phyloP scores from a whole-genome alignment of 1,140 invertebrate species.

The Euschistus heros region DNA sequence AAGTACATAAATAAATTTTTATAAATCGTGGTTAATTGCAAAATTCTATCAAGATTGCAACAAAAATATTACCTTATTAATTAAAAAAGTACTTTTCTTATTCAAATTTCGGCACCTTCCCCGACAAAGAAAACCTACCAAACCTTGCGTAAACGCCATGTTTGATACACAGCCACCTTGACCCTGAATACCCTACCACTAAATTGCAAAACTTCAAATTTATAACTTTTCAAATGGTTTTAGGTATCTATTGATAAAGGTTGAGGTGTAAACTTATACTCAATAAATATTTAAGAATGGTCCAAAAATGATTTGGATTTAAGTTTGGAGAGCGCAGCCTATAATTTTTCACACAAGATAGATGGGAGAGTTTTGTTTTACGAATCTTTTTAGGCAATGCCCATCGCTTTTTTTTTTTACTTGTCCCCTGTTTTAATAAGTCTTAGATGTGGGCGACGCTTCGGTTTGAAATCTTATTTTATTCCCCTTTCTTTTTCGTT shows the following conservation, averaged over 20 bases:
- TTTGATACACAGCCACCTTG: conserved; percentile 14
- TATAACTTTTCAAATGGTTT: not conserved
- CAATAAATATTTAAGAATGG: not conserved
- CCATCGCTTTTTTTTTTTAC: conserved; percentile 12
- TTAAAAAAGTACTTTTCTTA: too few species aligned
- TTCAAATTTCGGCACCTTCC: too few species aligned
- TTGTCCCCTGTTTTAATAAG: conserved; percentile 15
- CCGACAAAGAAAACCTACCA: too few species aligned
- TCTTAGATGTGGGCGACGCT: conserved; percentile 17
- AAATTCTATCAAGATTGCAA: too few species aligned
- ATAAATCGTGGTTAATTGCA: too few species aligned
- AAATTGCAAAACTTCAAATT: conserved; percentile 9
- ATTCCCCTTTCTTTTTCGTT: not conserved
- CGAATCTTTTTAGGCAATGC: conserved; percentile 16
- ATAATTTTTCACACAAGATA: conserved; percentile 12
- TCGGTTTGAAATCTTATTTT: not conserved
- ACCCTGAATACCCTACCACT: conserved; percentile 4
- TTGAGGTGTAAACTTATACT: not conserved
- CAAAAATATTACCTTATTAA: too few species aligned
- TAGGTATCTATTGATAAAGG: too few species aligned
- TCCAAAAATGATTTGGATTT: not conserved
- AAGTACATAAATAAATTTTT: too few species aligned
- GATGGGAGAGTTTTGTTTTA: conserved; percentile 14
- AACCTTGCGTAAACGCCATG: not conserved
- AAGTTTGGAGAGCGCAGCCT: not conserved